Evolutionary conservation across 2,797 vertebrate species (phyloP).

Genomic region (Hypotaenidia philippensis): DNA sequence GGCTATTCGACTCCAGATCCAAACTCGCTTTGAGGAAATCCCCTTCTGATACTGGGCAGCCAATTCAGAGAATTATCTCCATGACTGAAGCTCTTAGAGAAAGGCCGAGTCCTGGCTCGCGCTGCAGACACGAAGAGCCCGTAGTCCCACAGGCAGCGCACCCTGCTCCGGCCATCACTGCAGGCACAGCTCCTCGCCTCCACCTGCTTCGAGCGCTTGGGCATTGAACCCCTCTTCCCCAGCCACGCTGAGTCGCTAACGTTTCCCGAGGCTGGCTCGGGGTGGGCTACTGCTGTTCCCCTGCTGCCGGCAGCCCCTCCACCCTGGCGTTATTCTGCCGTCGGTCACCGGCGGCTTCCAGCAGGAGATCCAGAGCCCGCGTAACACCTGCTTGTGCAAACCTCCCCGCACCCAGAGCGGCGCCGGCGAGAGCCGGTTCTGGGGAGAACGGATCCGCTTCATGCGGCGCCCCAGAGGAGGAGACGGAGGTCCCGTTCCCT

Average conservation of each 20-base stretch:
- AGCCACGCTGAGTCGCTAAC: not conserved
- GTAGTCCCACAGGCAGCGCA: not conserved
- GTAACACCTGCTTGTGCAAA: too few species aligned
- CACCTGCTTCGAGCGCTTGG: not conserved
- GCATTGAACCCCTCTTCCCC: not conserved
- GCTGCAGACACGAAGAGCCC: not conserved
- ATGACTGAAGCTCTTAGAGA: not conserved
- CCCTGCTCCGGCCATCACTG: not conserved
- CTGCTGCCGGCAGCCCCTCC: not conserved
- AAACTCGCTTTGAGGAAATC: conserved; percentile 6
- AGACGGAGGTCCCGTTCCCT: too few species aligned
- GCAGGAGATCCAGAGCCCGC: too few species aligned
- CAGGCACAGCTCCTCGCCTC: not conserved
- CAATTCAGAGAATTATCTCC: not conserved
- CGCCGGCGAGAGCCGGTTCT: too few species aligned
- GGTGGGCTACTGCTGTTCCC: not conserved
- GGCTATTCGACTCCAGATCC: not conserved
- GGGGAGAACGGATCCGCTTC: too few species aligned
- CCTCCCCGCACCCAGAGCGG: too few species aligned
- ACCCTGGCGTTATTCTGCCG: not conserved
- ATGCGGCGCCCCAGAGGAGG: too few species aligned
- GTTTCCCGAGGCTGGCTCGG: not conserved
- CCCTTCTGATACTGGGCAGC: not conserved
- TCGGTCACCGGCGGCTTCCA: too few species aligned
- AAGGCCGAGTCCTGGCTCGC: not conserved